A percentile compares a stretch with the other conserved stretches of the same genome.
Conservation (phyloP, 2,888 invertebrate species). For the Hedya salicella region DNA sequence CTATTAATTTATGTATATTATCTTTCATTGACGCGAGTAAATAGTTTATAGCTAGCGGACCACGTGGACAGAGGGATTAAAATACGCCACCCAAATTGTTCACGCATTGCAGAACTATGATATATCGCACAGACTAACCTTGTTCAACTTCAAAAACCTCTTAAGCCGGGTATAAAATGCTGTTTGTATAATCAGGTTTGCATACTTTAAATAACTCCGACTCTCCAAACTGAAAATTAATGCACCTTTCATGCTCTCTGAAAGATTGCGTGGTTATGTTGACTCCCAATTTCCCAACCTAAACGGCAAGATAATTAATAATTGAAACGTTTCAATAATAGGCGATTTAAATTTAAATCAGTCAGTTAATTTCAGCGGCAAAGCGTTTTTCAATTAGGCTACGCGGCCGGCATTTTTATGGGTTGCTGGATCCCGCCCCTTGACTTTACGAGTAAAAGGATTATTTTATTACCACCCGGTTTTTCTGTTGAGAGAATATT, state of each 20-base stretch:
- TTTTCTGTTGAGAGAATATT: slow-evolving; percentile 22
- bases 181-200: background rate
- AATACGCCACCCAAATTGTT: no score
- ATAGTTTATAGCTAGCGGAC: no score
- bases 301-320: slow-evolving; percentile 32
- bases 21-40: no score
- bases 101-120: no score
- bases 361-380: slow-evolving; percentile 43
- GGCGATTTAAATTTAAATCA: slow-evolving; percentile 38
- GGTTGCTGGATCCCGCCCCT: slow-evolving; percentile 54
- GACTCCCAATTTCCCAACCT: slow-evolving; percentile 3
- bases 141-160: no score
- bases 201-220: no score
- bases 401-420: slow-evolving; percentile 56
- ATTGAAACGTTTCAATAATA: slow-evolving; percentile 36
- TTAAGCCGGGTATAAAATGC: no score
- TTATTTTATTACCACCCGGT: slow-evolving; percentile 38
- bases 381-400: slow-evolving; percentile 55
- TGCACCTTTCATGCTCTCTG: background rate
- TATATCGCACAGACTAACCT: no score
- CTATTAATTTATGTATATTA: no score
- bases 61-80: no score
- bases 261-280: background rate
- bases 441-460: slow-evolving; percentile 24
- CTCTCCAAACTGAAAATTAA: background rate